phyloP scores from a whole-genome alignment of 2,113 vertebrate genomes.

The Odocoileus virginianus region DNA sequence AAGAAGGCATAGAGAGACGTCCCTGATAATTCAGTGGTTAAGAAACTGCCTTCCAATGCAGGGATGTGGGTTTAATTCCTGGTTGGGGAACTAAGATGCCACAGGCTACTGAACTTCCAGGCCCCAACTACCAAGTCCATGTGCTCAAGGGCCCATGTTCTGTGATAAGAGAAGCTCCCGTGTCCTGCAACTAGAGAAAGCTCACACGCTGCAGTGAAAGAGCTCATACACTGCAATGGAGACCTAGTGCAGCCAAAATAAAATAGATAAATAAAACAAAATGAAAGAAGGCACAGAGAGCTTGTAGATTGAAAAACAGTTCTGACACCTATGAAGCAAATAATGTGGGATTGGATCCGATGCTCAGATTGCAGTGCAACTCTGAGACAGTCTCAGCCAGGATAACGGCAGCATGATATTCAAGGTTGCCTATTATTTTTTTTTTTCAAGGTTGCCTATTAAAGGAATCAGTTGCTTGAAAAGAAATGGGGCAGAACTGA shows the following conservation, averaged over 20 bases:
- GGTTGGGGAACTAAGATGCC: neutral
- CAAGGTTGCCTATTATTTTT: neutral
- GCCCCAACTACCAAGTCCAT: rapidly evolving
- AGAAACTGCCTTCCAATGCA: neutral
- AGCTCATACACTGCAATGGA: neutral
- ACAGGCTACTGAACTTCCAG: neutral
- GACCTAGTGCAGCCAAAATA: neutral
- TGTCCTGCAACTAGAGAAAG: neutral
- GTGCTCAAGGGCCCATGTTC: neutral
- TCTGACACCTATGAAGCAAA: neutral
- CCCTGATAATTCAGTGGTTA: neutral
- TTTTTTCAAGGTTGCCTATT: neutral
- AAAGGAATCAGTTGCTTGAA: neutral
- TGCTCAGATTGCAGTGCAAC: neutral
- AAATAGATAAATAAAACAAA: neutral
- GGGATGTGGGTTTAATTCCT: neutral
- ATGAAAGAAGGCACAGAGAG: neutral
- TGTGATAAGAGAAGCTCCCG: neutral
- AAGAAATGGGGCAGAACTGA: neutral
- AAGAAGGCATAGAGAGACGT: neutral
- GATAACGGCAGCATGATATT: neutral
- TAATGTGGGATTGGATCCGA: neutral
- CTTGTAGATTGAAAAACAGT: neutral
- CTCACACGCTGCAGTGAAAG: neutral
- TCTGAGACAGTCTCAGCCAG: neutral